Percentiles rank a stretch among this genome's conserved stretches.
Evolutionary conservation across 2,113 vertebrate species (phyloP).

Genomic region (Laticauda colubrina): DNA sequence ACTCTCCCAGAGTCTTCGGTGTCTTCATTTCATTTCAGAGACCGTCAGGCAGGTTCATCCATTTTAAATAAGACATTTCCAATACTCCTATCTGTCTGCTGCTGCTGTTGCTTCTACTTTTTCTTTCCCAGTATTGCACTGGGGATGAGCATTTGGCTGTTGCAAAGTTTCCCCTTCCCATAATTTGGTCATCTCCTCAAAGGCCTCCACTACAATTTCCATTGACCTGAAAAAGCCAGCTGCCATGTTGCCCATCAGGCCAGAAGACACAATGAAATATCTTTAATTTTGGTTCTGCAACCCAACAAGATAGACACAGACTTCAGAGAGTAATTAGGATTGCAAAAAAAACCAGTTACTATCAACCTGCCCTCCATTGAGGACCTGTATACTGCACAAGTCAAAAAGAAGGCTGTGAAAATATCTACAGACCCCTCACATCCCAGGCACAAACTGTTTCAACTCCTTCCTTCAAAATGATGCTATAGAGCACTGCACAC

Average conservation of each 20-base stretch:
- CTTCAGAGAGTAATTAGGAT: no score
- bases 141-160: constrained; percentile 24
- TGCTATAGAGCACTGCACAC: no score
- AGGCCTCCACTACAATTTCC: constrained; percentile 11
- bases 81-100: background rate
- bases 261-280: background rate
- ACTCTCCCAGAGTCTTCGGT: background rate
- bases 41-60: constrained; percentile 48
- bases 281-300: background rate
- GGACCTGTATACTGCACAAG: no score
- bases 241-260: constrained; percentile 57
- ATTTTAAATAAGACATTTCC: constrained; percentile 41
- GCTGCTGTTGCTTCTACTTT: fast-evolving
- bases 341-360: no score
- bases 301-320: no score
- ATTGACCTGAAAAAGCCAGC: constrained; percentile 58
- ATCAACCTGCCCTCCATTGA: no score
- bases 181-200: background rate
- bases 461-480: no score
- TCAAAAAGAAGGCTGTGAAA: no score
- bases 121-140: constrained; percentile 12
- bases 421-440: no score
- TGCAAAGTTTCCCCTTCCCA: constrained; percentile 38
- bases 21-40: constrained; percentile 23
- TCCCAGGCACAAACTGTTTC: no score